Base-by-base conservation (phyloP, 1,140 invertebrate species). In the Eupristina koningsbergeri region DNA sequence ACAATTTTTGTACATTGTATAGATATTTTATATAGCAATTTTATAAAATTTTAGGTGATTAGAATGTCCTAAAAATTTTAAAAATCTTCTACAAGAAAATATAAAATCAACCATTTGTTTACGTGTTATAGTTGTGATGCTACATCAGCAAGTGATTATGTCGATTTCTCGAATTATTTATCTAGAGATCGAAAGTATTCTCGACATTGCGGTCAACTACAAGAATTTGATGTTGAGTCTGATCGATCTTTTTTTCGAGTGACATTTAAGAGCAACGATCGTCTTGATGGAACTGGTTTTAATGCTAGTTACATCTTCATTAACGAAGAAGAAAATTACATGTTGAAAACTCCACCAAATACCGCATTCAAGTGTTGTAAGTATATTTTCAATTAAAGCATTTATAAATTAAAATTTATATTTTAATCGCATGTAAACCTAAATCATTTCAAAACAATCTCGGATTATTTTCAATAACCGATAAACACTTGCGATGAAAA, bases 81-180 rank as follows among this genome's bases (percentile, higher is more conserved):
- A n/a, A n/a, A n/a, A n/a, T n/a, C n/a, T n/a, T n/a, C n/a, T n/a
- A n/a, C n/a, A n/a, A n/a, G n/a, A n/a, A n/a, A n/a, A n/a, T n/a
- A n/a, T n/a, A n/a, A n/a, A n/a, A n/a, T n/a, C n/a, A n/a, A n/a
- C n/a, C n/a, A n/a, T 13, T 9, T 19, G 8, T 13, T 69, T 74
- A 29, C 41, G 31, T 47, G 13, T 50, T 75, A 50, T 47, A 64
- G 39, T 47, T 98, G 98, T 90, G 96, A 97, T 88, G 95, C 96
- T 71, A 93, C 95, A 64, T 96, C 97, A 19, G 96, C 97, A 6
- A 98, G 97, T 88, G 98, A 99, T 91, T 98, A 96, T 90, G 96
- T 99, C 50, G 97, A 98, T 91, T 98, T 99, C 91, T 98, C 97
- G 26, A 99, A 99, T 93, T 98, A 96, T 88, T 95, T 97, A 94